Evolutionary conservation across 2,797 vertebrate species (phyloP).

Genomic region (Propithecus perrieri): DNA sequence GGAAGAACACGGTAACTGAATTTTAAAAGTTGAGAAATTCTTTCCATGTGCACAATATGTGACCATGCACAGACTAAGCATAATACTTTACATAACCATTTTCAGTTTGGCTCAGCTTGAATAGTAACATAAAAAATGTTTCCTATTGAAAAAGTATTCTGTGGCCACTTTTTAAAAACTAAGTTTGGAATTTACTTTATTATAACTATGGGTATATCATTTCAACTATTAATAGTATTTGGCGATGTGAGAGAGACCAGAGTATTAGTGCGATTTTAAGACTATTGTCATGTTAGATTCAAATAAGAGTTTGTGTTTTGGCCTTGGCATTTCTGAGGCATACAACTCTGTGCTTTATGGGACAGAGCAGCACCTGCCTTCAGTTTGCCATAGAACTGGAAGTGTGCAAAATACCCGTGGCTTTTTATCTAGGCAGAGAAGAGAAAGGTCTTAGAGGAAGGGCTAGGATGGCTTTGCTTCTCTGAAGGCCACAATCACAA

Average conservation of each 20-base stretch:
- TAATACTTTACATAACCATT: background rate
- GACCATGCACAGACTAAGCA: constrained; percentile 3
- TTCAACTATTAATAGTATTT: background rate
- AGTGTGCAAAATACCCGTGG: background rate
- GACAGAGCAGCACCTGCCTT: background rate
- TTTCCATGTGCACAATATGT: background rate
- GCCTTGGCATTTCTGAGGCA: background rate
- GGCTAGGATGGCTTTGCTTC: background rate
- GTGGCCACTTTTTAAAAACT: background rate
- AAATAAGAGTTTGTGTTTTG: background rate
- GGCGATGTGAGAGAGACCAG: background rate
- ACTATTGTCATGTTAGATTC: background rate
- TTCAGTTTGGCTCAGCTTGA: constrained; percentile 29
- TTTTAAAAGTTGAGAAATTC: constrained; percentile 70
- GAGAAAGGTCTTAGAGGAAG: background rate
- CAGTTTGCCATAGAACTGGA: background rate
- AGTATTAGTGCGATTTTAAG: background rate
- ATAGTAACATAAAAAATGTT: constrained; percentile 18
- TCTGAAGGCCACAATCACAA: background rate
- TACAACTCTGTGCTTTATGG: background rate
- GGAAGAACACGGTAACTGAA: constrained; percentile 84
- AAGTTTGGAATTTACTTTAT: constrained; percentile 40
- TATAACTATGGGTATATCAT: background rate
- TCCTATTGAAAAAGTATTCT: constrained; percentile 23
- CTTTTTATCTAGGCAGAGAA: constrained; percentile 27